Conservation (phyloP, 2,888 invertebrate genomes). For the Cataglyphis livida region DNA sequence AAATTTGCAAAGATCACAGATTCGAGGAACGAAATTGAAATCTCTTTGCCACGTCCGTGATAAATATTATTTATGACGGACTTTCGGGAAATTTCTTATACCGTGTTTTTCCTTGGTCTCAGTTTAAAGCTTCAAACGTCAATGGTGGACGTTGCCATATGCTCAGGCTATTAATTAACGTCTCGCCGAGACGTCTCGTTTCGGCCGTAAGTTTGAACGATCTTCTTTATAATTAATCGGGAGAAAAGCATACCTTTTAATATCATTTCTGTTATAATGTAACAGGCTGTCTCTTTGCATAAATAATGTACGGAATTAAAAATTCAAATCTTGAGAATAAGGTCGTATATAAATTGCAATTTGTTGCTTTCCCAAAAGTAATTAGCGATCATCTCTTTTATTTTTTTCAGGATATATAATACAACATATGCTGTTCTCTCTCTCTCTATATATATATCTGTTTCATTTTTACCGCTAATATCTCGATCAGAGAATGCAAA, state of each 20-base stretch:
- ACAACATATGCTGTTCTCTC: neutral
- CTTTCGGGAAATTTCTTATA: conserved; percentile 24
- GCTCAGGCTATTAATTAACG: conserved; percentile 48
- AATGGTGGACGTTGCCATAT: neutral
- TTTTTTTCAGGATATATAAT: neutral
- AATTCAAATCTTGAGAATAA: neutral
- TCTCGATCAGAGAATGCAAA: neutral
- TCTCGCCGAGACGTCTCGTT: conserved; percentile 21
- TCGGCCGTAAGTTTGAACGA: conserved; percentile 28
- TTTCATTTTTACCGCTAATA: conserved; percentile 1
- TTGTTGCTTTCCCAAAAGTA: neutral
- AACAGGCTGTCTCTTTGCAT: neutral
- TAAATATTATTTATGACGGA: conserved; percentile 15
- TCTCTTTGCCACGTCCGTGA: neutral
- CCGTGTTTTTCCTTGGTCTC: conserved; percentile 4
- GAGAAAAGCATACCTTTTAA: conserved; percentile 22
- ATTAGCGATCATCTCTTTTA: neutral
- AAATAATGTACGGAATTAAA: neutral
- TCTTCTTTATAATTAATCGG: conserved; percentile 39
- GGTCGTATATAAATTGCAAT: neutral
- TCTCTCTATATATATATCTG: neutral
- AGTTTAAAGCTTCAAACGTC: conserved; percentile 5
- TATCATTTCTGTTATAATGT: conserved; percentile 35
- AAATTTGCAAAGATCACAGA: neutral
- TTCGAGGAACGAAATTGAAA: neutral